Conservation (phyloP, 2,888 invertebrate genomes). For the Tetanocera ferruginea region DNA sequence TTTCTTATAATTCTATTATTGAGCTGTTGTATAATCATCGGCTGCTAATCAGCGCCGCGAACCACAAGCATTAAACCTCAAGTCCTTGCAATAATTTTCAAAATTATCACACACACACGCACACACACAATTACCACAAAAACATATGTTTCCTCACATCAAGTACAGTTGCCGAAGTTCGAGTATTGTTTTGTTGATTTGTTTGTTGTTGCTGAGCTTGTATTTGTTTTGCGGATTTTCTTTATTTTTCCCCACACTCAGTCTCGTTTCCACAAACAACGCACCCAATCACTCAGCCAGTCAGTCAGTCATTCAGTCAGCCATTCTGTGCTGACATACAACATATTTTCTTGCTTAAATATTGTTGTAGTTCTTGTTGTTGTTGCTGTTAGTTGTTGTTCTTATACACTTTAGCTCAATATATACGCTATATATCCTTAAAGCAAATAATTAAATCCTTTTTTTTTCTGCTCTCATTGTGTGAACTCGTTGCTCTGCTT, state of each 20-base stretch:
- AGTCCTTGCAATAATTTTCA: background rate
- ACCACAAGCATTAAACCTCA: background rate
- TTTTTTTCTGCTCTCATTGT: constrained; percentile 49
- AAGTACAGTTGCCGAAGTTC: background rate
- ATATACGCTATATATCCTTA: constrained; percentile 54
- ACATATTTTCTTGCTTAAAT: constrained; percentile 54
- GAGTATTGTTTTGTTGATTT: background rate
- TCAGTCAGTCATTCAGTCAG: background rate
- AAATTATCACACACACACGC: background rate
- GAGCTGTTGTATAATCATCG: constrained; percentile 13
- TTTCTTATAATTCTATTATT: constrained; percentile 5
- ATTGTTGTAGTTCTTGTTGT: background rate
- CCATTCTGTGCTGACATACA: constrained; percentile 51
- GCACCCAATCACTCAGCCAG: constrained; percentile 10
- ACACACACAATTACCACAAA: too few relatives aligned
- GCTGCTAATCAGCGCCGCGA: constrained; percentile 38
- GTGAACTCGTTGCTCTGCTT: too few relatives aligned
- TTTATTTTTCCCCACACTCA: background rate
- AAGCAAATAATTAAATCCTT: constrained; percentile 68
- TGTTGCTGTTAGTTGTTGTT: constrained; percentile 22
- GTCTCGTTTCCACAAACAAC: background rate
- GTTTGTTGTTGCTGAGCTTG: background rate
- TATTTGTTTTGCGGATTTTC: constrained; percentile 21
- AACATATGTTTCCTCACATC: background rate
- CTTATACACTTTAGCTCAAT: constrained; percentile 15